Evolutionary conservation across 2,797 vertebrate species (phyloP), one percentile per base, ranked within the genome.

Genomic region (Bovichtus diacanthus): DNA sequence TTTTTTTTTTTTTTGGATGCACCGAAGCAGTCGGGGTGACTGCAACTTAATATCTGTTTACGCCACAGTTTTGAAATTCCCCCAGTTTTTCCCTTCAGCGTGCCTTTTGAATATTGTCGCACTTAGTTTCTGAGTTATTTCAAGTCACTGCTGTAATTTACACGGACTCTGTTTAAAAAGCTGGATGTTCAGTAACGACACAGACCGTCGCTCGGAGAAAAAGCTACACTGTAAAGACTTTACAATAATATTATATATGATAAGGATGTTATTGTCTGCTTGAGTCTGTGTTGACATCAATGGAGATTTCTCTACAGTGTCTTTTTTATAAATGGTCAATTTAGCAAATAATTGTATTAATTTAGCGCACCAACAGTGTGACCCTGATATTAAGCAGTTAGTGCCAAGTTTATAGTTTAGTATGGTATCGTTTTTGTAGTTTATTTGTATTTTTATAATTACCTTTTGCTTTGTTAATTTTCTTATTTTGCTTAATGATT

Each of bases 41-140:
- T 78, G 74, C 60, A 70, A 55, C 29, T 43, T 47, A 44, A 82
- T 65, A 71, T 74, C 43, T 55, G 76, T 70, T 73, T 78, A 75
- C 25, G 4, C 21, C 16, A 8, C 58, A 55, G n/a, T 38, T 44
- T n/a, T 12, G 23, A 53, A 81, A 70, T 62, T n/a, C 13, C 56
- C 46, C 59, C 39, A 49, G n/a, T n/a, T n/a, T 62, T 70, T 66
- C 68, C 63, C 11, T 41, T 38, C 34, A 53, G 18, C 13, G 27
- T 34, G 31, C 59, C 23, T 58, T 47, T 64, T 29, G 63, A 55
- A 27, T 72, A 74, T 39, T 23, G 4, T 53, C 18, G 38, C 8
- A 27, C 70, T 61, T 2, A 25, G 6, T 43, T 56, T 62, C 11
- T 12, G 53, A 27, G n/a, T 13, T 19, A 38, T 41, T 47, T 58